Evolutionary conservation across 1,140 invertebrate species (phyloP), one percentile per base, ranked within the genome.

Genomic region (Medauroidea extradentata): DNA sequence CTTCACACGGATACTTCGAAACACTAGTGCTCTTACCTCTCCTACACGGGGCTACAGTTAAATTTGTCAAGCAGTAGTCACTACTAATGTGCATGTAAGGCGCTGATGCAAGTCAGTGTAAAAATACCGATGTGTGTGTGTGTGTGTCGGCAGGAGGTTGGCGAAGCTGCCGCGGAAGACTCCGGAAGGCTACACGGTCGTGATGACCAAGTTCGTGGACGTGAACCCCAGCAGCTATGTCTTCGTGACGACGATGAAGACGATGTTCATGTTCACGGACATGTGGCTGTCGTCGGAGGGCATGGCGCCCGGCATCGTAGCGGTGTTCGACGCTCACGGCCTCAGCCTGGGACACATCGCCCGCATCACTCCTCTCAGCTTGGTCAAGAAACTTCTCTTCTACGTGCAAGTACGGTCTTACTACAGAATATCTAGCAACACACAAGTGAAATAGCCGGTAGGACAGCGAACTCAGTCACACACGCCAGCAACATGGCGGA

Each of bases 181-280:
- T 0, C 67, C 76, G 14, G 83, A 85, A 64, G 82, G 82, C 1
- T 81, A 82, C 70, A 75, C 78, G 61, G 75, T 85, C 1, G 68
- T 85, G 3, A 62, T 84, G 23, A 84, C 83, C 69, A 73, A 79
- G 2, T 69, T 84, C 7, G 70, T 75, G 5, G 82, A 85, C 57
- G 72, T 72, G 19, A 83, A 85, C 66, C 80, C 82, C 42, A 80
- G 78, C 46, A 82, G 82, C 64, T 69, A 85, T 59, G 78, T 78
- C 62, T 84, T 85, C 68, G 75, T 74, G 18, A 82, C 85, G 57
- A 78, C 77, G 0, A 74, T 85, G 7, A 78, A 81, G 64, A 77
- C 79, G 2, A 85, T 85, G 69, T 83, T 83, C 67, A 83, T 85
- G 79, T 83, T 83, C 67, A 84, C 85, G 63, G 83, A 85, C 63